phyloP scores from a whole-genome alignment of 2,797 vertebrate genomes.

The Artibeus lituratus region DNA sequence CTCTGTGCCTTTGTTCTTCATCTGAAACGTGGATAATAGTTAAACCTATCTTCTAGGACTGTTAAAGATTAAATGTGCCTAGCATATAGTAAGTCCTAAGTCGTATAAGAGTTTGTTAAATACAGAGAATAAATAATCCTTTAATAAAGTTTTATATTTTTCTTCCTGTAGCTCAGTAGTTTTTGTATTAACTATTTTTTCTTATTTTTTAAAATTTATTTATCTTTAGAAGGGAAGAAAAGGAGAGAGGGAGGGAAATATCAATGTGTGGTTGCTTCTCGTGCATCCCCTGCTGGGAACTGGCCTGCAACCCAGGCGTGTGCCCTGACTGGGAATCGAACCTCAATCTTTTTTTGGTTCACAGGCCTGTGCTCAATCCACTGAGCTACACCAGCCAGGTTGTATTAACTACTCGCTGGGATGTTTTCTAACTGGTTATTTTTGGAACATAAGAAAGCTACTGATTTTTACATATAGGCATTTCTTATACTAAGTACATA shows the following conservation, averaged over 20 bases:
- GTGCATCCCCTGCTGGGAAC: too few species aligned
- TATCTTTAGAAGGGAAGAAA: too few species aligned
- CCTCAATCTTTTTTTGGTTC: too few species aligned
- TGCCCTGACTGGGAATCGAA: too few species aligned
- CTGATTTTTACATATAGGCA: neutral
- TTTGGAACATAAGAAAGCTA: neutral
- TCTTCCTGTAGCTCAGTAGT: neutral
- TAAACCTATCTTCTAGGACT: neutral
- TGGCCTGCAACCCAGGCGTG: too few species aligned
- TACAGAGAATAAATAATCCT: neutral
- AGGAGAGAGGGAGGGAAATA: too few species aligned
- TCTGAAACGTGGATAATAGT: neutral
- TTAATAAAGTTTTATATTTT: neutral
- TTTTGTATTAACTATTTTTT: neutral
- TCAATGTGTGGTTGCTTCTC: too few species aligned
- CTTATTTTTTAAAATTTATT: too few species aligned
- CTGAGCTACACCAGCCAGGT: too few species aligned
- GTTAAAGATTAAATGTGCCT: neutral
- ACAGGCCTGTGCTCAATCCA: too few species aligned
- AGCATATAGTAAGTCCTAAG: neutral
- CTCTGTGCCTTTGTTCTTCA: neutral
- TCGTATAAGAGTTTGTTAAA: neutral
- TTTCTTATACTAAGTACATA: neutral
- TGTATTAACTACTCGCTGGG: neutral
- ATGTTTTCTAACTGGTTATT: neutral